Base-by-base conservation (phyloP, 2,113 vertebrate genomes). In the Bombycilla garrulus region DNA sequence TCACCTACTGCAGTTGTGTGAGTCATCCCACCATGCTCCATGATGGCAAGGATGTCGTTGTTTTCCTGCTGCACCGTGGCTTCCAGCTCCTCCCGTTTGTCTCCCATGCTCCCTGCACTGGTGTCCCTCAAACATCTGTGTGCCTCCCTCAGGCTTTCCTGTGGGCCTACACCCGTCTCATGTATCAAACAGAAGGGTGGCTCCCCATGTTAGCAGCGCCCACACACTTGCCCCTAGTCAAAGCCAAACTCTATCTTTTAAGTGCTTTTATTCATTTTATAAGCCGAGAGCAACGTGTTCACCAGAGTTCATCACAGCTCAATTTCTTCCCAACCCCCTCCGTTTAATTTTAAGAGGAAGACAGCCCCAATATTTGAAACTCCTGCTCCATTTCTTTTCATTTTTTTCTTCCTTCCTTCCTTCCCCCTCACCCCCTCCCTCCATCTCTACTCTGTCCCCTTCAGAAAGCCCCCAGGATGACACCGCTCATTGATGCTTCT, bases 401-500 rank as follows among this genome's bases (percentile, higher is more conserved):
- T 95, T 93, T 89, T 81, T 73, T 86, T 92, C 88, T 85, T 85
- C 36, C 96, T 96, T 96, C 94, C 88, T 96, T 91, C 89, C 91
- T 88, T 71, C 86, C 76, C 90, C 86, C 77, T 74, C 6, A 0
- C 60, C 73, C 50, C 90, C 79, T 89, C 87, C 86, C 82, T 88
- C 91, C 80, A 88, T 92, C 81, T 93, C 96, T 93, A 94, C 91
- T 86, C 94, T 80, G 94, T 97, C 96, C 97, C 97, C 96, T 97
- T 97, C 86, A 86, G 97, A 98, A 38, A 98, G 97, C 98, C 98
- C 98, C 98, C 95, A 96, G 97, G 98, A 98, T 98, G 98, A 99
- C 98, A 98, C 98, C 91, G 98, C 97, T 98, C 98, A 99, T 97
- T 99, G 98, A 98, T 98, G 98, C 98, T 97, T 98, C 98, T 96